These are phyloP conservation scores for Nemotelus nigrinus DNA, from an alignment of 2,888 invertebrate species.

Conservation along the genomic window DNA sequence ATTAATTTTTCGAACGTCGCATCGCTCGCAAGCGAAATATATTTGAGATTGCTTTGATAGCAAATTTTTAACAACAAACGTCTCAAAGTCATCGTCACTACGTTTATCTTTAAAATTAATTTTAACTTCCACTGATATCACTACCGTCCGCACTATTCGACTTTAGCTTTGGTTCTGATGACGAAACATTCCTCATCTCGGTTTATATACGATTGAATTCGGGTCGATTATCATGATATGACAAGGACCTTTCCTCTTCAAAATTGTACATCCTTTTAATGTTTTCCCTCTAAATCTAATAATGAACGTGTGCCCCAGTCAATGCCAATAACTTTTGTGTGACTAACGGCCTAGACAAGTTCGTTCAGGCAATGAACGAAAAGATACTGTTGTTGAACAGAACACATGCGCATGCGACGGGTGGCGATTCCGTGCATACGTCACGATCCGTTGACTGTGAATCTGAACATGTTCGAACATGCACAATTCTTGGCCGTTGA, in stretches of 20 bases:
- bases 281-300: too few species aligned
- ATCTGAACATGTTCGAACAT: slow-evolving; percentile 18
- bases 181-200: neutral
- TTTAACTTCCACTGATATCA: neutral
- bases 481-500: neutral
- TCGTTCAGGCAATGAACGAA: neutral
- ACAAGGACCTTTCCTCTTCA: too few species aligned
- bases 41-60: neutral
- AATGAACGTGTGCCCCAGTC: too few species aligned
- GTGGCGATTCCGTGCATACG: slow-evolving; percentile 1
- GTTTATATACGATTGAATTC: too few species aligned
- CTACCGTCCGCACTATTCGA: neutral
- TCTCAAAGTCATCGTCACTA: neutral
- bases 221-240: too few species aligned
- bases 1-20: neutral
- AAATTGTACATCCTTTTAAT: too few species aligned
- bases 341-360: neutral
- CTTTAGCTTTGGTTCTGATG: neutral
- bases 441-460: neutral
- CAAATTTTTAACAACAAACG: slow-evolving; percentile 10
- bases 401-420: neutral
- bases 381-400: slow-evolving; percentile 1
- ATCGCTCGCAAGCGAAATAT: neutral
- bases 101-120: neutral
- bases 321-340: neutral